Percentiles rank a stretch among this genome's conserved stretches.
These are phyloP conservation scores for Steinernema khuongi DNA, from an alignment of 1,140 invertebrate genomes.

Conservation along the genomic window DNA sequence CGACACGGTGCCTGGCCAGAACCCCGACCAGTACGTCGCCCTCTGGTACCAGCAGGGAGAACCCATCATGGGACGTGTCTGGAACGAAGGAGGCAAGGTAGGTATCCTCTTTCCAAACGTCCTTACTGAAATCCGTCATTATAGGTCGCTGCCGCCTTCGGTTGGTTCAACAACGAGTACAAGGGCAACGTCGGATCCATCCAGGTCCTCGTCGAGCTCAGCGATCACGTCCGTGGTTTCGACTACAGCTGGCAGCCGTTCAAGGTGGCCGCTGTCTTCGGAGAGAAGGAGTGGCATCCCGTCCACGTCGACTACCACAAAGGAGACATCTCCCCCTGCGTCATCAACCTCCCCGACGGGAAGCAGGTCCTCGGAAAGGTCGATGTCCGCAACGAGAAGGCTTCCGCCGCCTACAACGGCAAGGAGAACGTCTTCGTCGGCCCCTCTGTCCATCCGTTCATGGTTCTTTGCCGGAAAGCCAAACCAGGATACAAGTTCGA, in stretches of 20 bases:
- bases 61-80: slow-evolving; percentile 48
- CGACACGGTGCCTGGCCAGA: slow-evolving; percentile 38
- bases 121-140: not conserved
- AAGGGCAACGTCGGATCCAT: slow-evolving; percentile 33
- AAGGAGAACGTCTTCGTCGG: slow-evolving; percentile 34
- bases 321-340: slow-evolving; percentile 41
- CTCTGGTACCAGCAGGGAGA: slow-evolving; percentile 47
- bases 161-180: slow-evolving; percentile 32
- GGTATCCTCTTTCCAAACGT: not conserved
- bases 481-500: slow-evolving; percentile 45
- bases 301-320: slow-evolving; percentile 44
- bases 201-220: slow-evolving; percentile 34
- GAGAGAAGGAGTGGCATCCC: slow-evolving; percentile 40
- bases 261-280: slow-evolving; percentile 32
- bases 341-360: slow-evolving; percentile 32
- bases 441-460: slow-evolving; percentile 35
- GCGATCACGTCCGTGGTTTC: slow-evolving; percentile 37
- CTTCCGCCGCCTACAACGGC: slow-evolving; percentile 30
- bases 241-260: slow-evolving; percentile 34
- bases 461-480: slow-evolving; percentile 45
- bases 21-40: slow-evolving; percentile 48
- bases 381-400: slow-evolving; percentile 43
- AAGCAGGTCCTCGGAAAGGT: slow-evolving; percentile 49
- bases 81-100: slow-evolving; percentile 48
- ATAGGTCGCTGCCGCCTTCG: slow-evolving; percentile 28